Conservation (phyloP, 2,797 vertebrate species). For the Coregonus suidteri region DNA sequence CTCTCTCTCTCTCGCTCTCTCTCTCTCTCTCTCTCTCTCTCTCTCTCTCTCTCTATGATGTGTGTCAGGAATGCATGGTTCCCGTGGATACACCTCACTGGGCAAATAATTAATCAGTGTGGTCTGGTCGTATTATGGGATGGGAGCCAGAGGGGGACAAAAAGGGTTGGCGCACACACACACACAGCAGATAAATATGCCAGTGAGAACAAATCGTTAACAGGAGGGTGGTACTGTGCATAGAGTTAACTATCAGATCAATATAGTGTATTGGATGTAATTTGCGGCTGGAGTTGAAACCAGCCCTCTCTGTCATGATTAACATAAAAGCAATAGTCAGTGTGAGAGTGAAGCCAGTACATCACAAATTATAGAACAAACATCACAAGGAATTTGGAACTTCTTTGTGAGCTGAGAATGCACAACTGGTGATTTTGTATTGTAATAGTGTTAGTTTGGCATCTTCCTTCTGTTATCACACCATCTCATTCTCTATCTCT, state of each 20-base stretch:
- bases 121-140: slow-evolving; percentile 16
- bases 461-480: background rate
- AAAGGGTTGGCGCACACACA: slow-evolving; percentile 1
- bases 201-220: background rate
- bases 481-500: slow-evolving; percentile 18
- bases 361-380: background rate
- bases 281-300: slow-evolving; percentile 45
- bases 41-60: slow-evolving; percentile 5
- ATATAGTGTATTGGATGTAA: slow-evolving; percentile 40
- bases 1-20: background rate
- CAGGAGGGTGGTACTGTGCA: slow-evolving; percentile 19
- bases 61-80: slow-evolving; percentile 22
- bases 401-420: background rate
- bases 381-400: background rate
- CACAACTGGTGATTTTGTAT: background rate
- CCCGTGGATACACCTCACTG: slow-evolving; percentile 31
- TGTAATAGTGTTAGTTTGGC: background rate
- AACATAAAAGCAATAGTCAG: slow-evolving; percentile 19
- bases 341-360: background rate
- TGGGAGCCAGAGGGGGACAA: background rate
- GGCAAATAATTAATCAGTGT: slow-evolving; percentile 21
- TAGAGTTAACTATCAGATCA: slow-evolving; percentile 50
- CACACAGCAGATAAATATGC: slow-evolving; percentile 21
- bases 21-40: background rate
- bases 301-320: slow-evolving; percentile 26